These are phyloP conservation scores for Cynodonichthys magdalenae DNA, from an alignment of 2,797 vertebrate species.

Conservation along the genomic window DNA sequence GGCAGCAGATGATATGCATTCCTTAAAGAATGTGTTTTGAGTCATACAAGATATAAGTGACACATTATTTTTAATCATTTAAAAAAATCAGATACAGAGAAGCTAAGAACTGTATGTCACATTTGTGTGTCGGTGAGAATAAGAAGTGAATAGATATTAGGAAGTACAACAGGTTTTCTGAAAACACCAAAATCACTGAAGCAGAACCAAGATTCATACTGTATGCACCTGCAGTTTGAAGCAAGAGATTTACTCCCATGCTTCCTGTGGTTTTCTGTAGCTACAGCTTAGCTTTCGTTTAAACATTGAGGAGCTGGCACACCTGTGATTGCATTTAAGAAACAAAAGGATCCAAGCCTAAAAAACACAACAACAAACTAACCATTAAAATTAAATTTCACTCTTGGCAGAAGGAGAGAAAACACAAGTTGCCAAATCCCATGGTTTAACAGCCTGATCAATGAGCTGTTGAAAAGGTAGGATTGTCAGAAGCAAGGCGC, in stretches of 20 bases:
- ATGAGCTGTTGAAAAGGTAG: conserved; percentile 49
- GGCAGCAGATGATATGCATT: too few relatives aligned
- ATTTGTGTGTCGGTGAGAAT: conserved; percentile 6
- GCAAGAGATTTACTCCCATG: neutral
- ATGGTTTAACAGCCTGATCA: conserved; percentile 55
- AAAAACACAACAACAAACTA: conserved; percentile 49
- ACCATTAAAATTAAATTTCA: conserved; percentile 62
- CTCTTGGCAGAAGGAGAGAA: conserved; percentile 44
- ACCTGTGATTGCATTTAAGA: conserved; percentile 33
- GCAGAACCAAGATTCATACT: conserved; percentile 1
- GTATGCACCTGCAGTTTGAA: neutral
- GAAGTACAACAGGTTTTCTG: conserved; percentile 13
- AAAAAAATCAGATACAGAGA: conserved; percentile 23
- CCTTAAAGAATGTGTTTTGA: neutral
- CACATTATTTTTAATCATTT: conserved; percentile 6
- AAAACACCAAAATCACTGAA: conserved; percentile 26
- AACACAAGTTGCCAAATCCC: conserved; percentile 46
- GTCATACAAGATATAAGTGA: neutral
- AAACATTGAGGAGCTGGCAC: conserved; percentile 37
- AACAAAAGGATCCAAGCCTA: conserved; percentile 25
- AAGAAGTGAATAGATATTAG: conserved; percentile 12
- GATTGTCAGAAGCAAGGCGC: conserved; percentile 35
- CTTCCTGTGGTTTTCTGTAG: conserved; percentile 13
- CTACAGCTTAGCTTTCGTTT: conserved; percentile 42
- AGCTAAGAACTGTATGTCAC: conserved; percentile 25